A percentile compares a stretch with the other conserved stretches of the same genome.
phyloP scores from a whole-genome alignment of 2,113 vertebrate genomes.

The Corythornis vintsioides region DNA sequence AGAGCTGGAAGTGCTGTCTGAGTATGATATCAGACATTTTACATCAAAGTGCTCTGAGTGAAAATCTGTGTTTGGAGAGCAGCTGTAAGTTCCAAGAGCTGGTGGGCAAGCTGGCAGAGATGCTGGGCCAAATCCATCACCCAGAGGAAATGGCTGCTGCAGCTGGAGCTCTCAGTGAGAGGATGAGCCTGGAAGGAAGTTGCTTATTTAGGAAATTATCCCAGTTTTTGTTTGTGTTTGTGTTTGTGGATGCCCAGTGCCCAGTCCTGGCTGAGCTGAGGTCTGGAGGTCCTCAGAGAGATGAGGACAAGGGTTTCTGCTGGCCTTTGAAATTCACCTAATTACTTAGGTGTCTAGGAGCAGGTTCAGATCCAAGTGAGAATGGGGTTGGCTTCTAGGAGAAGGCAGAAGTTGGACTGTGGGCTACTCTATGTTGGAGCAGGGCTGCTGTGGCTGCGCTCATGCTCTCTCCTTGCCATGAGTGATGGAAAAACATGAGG shows the following conservation, averaged over 20 bases:
- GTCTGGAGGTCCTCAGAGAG: not conserved
- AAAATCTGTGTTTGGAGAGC: not conserved
- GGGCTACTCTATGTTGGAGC: not conserved
- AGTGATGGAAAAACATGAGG: not conserved
- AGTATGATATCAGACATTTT: not conserved
- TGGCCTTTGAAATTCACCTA: not conserved
- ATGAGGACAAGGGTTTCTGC: not conserved
- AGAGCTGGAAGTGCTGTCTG: not conserved
- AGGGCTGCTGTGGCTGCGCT: fast-evolving
- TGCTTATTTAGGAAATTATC: not conserved
- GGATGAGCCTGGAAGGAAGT: not conserved
- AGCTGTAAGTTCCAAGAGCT: not conserved
- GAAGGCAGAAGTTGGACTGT: not conserved
- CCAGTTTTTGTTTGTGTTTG: not conserved
- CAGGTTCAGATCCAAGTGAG: fast-evolving
- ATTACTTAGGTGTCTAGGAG: not conserved
- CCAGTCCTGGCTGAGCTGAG: not conserved
- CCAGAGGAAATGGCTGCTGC: not conserved
- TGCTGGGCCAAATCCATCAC: not conserved
- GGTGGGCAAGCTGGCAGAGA: not conserved
- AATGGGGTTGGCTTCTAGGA: not conserved
- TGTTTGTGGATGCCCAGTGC: not conserved
- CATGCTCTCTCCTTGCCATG: not conserved
- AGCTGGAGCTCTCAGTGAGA: not conserved
- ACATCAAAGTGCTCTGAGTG: not conserved